A percentile compares a stretch with the other conserved stretches of the same genome.
These are phyloP conservation scores for Pristionchus maxplancki DNA, from an alignment of 2,888 invertebrate genomes.

Conservation along the genomic window DNA sequence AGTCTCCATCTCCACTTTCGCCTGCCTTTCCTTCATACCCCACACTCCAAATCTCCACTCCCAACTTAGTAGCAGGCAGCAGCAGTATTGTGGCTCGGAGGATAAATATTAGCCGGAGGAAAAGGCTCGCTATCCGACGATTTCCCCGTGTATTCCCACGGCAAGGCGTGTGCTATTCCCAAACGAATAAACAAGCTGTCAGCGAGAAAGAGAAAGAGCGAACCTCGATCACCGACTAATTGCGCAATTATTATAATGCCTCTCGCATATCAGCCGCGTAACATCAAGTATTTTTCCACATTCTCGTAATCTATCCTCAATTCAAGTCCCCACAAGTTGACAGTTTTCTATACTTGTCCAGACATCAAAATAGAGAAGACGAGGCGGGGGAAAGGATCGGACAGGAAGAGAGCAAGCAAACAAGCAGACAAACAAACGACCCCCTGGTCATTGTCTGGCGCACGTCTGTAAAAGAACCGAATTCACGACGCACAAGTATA, in stretches of 20 bases:
- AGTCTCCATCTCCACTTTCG: neutral
- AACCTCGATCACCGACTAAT: neutral
- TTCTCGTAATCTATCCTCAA: neutral
- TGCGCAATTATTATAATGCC: neutral
- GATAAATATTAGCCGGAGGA: slow-evolving; percentile 25
- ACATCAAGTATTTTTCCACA: neutral
- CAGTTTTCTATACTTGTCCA: neutral
- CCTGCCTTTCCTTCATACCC: slow-evolving; percentile 15
- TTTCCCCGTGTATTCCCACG: neutral
- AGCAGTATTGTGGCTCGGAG: neutral
- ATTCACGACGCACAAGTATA: neutral
- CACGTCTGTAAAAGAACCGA: neutral
- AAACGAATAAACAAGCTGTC: slow-evolving; percentile 2
- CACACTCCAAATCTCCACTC: neutral
- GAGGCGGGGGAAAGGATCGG: neutral
- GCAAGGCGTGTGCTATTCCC: neutral
- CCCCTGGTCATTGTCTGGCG: neutral
- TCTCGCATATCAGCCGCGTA: neutral
- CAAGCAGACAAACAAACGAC: neutral
- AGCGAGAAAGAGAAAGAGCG: neutral
- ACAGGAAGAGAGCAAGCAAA: neutral
- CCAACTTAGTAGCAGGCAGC: neutral
- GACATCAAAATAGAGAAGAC: slow-evolving; percentile 21
- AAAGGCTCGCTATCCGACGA: neutral
- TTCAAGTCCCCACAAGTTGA: neutral